Evolutionary conservation across 1,140 invertebrate genomes (phyloP), one percentile per base, ranked within the genome.

Genomic region (Drosophila erecta): DNA sequence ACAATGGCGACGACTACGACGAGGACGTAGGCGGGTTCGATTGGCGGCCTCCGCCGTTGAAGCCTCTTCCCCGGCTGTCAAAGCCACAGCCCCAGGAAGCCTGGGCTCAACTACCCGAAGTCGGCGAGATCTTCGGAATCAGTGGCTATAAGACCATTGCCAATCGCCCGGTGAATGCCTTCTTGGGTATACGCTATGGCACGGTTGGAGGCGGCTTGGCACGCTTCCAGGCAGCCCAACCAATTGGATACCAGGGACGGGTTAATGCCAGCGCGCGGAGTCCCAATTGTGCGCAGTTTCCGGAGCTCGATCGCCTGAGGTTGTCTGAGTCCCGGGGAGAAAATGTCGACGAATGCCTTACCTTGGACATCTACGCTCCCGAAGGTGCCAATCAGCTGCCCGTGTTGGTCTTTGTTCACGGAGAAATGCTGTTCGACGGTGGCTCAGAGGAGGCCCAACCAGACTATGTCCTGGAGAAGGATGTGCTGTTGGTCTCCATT

Each of bases 401-500:
- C 2, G 92, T 92, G 2, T 41, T 92, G 41, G 81, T 92, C 24
- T 92, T 91, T n/a, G 78, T 92, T 6, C 92, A 92, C 49, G 92
- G 92, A 77, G 72, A 94, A 62, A 91, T 91, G 86, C 59, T 92
- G 5, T 91, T 90, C 51, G 89, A 92, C 41, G 91, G 91, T 10
- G 75, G 86, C 10, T 65, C 94, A 0, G 94, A 94, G 57, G 94
- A 94, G 2, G 96, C 95, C 62, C 95, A 95, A 7, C 95, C 96
- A 0, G 95, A 96, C 71, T 95, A 95, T 75, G 91, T 98, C 1
- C 92, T 97, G 5, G 95, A 96, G 55, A 93, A 94, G 53, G 95
- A 97, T 70, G 93, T 97, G 1, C 91, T 98, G 4, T 93, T 97
- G 0, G 96, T 98, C 3, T 95, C 95, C 0, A 92, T 96, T 1